These are phyloP conservation scores for Cryptocheilus praepositus DNA, from an alignment of 2,888 invertebrate species.

Conservation along the genomic window DNA sequence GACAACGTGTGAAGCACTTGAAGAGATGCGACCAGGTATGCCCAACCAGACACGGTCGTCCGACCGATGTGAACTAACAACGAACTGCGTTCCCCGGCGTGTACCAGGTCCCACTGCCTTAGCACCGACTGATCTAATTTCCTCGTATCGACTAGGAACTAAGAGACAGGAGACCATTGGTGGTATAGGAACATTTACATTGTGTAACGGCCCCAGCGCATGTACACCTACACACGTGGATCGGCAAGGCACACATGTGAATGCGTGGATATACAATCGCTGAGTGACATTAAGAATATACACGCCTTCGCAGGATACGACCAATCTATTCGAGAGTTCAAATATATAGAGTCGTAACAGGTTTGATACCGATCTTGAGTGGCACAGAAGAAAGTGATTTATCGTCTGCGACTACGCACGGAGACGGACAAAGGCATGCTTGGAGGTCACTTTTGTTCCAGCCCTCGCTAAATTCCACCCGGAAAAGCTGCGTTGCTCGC, in stretches of 20 bases:
- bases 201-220: conserved; percentile 31
- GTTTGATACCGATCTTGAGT: conserved; percentile 10
- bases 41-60: neutral
- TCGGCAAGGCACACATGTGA: neutral
- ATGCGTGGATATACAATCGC: neutral
- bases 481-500: no score
- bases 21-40: no score
- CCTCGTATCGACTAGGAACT: conserved; percentile 32
- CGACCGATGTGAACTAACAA: neutral
- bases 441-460: no score
- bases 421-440: conserved; percentile 1
- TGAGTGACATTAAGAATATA: neutral
- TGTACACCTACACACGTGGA: conserved; percentile 13
- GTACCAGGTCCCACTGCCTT: conserved; percentile 40
- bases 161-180: conserved; percentile 33
- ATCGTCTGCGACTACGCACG: neutral
- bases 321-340: neutral
- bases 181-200: conserved; percentile 15
- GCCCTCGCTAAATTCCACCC: no score
- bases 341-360: conserved; percentile 4
- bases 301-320: neutral
- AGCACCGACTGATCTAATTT: conserved; percentile 56
- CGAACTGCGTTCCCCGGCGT: neutral
- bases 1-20: no score
- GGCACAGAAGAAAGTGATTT: conserved; percentile 31